Evolutionary conservation across 2,888 invertebrate species (phyloP).

Genomic region (Scrobipalpa costella): DNA sequence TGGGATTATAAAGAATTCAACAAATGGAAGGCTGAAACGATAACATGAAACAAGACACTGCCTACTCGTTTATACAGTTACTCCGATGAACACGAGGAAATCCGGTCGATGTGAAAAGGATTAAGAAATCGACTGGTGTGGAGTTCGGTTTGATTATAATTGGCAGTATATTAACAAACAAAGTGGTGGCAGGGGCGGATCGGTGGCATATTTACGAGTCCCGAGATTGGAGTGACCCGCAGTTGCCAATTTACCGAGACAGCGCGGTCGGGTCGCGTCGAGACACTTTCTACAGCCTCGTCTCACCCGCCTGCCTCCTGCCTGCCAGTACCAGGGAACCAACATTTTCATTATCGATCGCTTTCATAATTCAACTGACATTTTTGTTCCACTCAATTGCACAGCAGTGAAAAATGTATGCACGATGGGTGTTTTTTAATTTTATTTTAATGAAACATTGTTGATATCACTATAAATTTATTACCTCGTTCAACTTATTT

Average conservation of each 20-base stretch:
- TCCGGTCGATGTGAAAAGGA: conserved; percentile 57
- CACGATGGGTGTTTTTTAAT: conserved; percentile 26
- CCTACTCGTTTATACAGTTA: conserved; percentile 29
- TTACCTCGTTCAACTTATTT: conserved; percentile 16
- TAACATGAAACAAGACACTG: conserved; percentile 31
- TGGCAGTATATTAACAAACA: conserved; percentile 76
- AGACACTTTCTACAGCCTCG: conserved; percentile 73
- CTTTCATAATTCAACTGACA: conserved; percentile 78
- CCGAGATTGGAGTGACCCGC: conserved; percentile 66
- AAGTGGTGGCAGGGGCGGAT: conserved; percentile 72
- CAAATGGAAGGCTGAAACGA: conserved; percentile 28
- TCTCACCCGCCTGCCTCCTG: background rate
- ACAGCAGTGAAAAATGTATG: conserved; percentile 37
- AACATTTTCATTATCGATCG: conserved; percentile 78
- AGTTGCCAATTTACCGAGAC: conserved; percentile 75
- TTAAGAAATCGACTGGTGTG: conserved; percentile 72
- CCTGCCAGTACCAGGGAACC: conserved; percentile 54
- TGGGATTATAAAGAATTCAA: conserved; percentile 22
- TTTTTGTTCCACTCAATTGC: conserved; percentile 74
- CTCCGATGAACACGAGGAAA: conserved; percentile 50
- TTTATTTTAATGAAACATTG: conserved; percentile 26
- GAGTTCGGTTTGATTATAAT: conserved; percentile 71
- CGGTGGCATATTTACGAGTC: conserved; percentile 75
- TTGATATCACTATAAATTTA: conserved; percentile 22
- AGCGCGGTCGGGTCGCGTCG: conserved; percentile 55